These are phyloP conservation scores for Formicarius rufipectus DNA, from an alignment of 2,113 vertebrate species.

Conservation along the genomic window DNA sequence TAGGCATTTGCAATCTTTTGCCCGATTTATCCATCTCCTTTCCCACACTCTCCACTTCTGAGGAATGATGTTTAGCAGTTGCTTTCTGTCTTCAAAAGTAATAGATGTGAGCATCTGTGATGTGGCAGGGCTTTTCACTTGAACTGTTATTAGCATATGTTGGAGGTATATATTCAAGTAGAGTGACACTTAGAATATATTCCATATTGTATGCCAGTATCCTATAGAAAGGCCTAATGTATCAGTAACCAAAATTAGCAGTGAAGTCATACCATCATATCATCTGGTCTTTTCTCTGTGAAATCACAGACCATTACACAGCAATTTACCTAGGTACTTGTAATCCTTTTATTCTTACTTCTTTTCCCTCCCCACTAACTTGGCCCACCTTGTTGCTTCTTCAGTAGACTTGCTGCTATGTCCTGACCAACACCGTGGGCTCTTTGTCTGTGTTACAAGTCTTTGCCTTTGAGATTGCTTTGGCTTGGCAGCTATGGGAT, in stretches of 20 bases:
- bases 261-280: background rate
- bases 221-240: background rate
- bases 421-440: background rate
- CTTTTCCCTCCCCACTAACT: background rate
- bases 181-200: constrained; percentile 3
- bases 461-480: background rate
- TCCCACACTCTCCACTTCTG: constrained; percentile 30
- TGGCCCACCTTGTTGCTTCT: background rate
- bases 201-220: background rate
- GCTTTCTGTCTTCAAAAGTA: constrained; percentile 23
- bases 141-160: constrained; percentile 47
- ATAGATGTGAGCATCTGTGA: constrained; percentile 48
- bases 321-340: constrained; percentile 13
- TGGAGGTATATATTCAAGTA: background rate
- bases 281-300: background rate
- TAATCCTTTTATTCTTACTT: background rate
- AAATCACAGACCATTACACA: background rate
- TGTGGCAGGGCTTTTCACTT: constrained; percentile 1
- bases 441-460: background rate
- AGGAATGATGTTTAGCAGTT: constrained; percentile 1
- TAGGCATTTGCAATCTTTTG: background rate
- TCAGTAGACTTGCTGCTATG: background rate
- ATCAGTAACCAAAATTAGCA: constrained; percentile 36
- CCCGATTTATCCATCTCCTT: constrained; percentile 48
- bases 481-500: no score